phyloP scores from a whole-genome alignment of 1,140 invertebrate species.

The Drosophila pandora region DNA sequence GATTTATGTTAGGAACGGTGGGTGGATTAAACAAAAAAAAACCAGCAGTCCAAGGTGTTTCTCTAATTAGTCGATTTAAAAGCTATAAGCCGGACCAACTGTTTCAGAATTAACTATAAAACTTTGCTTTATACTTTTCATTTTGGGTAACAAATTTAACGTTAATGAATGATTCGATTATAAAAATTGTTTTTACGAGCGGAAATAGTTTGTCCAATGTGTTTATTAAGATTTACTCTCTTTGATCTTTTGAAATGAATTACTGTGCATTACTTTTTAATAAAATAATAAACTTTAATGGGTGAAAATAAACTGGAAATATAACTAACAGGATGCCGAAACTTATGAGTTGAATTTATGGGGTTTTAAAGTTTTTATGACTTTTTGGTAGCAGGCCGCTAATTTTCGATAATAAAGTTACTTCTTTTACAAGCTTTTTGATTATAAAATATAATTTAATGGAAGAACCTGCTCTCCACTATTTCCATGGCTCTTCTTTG shows the following conservation, averaged over 20 bases:
- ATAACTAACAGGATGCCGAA: neutral
- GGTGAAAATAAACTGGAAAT: neutral
- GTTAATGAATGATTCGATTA: slow-evolving; percentile 38
- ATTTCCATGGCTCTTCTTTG: neutral
- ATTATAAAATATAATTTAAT: neutral
- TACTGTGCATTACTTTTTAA: neutral
- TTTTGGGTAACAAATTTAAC: slow-evolving; percentile 41
- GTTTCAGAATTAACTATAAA: slow-evolving; percentile 37
- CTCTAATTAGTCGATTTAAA: slow-evolving; percentile 72
- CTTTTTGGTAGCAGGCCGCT: neutral
- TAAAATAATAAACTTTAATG: neutral
- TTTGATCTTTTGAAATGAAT: neutral
- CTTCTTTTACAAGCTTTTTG: slow-evolving; percentile 10
- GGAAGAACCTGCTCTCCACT: neutral
- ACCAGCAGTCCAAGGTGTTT: slow-evolving; percentile 30
- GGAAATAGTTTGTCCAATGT: slow-evolving; percentile 29
- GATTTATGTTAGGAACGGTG: slow-evolving; percentile 19
- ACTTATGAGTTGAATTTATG: neutral
- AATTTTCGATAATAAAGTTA: neutral
- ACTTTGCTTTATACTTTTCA: slow-evolving; percentile 48
- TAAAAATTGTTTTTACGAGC: slow-evolving; percentile 60
- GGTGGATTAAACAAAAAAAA: slow-evolving; percentile 8
- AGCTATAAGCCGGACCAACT: slow-evolving; percentile 34
- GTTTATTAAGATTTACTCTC: neutral
- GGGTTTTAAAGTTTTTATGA: neutral